Evolutionary conservation across 2,888 invertebrate species (phyloP).

Genomic region (Monoplex corrugatus): DNA sequence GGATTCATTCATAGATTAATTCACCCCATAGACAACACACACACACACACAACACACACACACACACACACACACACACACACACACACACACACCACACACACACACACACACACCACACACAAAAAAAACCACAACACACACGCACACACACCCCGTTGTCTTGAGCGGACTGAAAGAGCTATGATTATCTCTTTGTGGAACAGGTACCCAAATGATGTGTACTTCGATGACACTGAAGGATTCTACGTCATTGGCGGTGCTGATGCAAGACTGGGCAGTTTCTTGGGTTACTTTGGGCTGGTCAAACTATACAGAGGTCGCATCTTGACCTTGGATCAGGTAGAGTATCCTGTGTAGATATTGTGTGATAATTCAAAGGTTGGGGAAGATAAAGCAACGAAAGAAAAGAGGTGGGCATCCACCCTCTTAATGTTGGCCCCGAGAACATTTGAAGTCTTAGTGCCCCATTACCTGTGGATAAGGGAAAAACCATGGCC

Average conservation of each 20-base stretch:
- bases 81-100: neutral
- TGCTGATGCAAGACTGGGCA: slow-evolving; percentile 65
- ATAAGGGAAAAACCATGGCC: too few species aligned
- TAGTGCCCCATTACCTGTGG: too few species aligned
- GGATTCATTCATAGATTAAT: too few species aligned
- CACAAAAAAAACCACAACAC: too few species aligned
- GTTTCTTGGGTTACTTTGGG: slow-evolving; percentile 78
- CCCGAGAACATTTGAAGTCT: too few species aligned
- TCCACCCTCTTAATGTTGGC: too few species aligned
- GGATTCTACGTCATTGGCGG: slow-evolving; percentile 76
- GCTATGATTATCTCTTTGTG: slow-evolving; percentile 23
- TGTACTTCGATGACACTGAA: slow-evolving; percentile 68
- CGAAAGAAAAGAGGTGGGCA: too few species aligned
- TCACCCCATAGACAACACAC: too few species aligned
- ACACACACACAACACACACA: neutral
- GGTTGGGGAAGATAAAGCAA: too few species aligned
- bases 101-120: neutral
- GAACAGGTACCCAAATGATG: neutral
- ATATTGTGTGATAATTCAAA: too few species aligned
- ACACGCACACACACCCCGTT: neutral
- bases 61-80: neutral
- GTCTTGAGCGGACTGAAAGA: neutral
- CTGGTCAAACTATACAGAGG: slow-evolving; percentile 71
- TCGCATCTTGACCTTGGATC: slow-evolving; percentile 55
- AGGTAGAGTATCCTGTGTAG: too few species aligned